Conservation (phyloP, 2,797 vertebrate species). For the Eulemur rubriventer region DNA sequence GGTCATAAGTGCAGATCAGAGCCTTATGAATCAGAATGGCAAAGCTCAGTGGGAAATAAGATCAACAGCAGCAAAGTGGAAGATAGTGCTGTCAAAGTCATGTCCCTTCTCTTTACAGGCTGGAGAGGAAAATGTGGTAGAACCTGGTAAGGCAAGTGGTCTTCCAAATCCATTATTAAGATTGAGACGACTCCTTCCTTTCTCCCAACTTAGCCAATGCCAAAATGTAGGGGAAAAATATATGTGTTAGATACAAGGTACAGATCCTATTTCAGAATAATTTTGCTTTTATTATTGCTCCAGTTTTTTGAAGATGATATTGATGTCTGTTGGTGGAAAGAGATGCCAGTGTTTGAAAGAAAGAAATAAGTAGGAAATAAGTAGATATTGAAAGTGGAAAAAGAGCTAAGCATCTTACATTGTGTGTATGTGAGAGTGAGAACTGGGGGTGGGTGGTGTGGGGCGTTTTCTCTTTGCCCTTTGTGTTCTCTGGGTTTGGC, state of each 20-base stretch:
- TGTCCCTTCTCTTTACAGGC: neutral
- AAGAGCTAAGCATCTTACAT: neutral
- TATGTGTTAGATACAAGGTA: neutral
- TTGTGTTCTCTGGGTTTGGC: neutral
- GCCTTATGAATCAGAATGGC: neutral
- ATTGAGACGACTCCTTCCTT: neutral
- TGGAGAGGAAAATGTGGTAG: neutral
- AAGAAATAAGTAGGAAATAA: neutral
- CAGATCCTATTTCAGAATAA: slow-evolving; percentile 10
- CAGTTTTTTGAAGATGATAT: neutral
- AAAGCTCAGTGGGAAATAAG: neutral
- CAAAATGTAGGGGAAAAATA: neutral
- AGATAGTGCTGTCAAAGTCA: neutral
- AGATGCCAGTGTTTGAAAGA: neutral
- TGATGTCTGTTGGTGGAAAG: slow-evolving; percentile 12
- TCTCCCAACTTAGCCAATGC: neutral
- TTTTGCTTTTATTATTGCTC: slow-evolving; percentile 47
- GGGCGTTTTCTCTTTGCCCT: neutral
- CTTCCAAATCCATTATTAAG: neutral
- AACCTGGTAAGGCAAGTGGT: neutral
- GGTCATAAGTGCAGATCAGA: neutral
- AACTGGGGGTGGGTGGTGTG: neutral
- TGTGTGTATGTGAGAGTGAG: neutral
- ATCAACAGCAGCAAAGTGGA: neutral
- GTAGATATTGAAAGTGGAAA: neutral